These are phyloP conservation scores for Trachymyrmex cornetzi DNA, from an alignment of 1,140 invertebrate genomes.

Conservation along the genomic window DNA sequence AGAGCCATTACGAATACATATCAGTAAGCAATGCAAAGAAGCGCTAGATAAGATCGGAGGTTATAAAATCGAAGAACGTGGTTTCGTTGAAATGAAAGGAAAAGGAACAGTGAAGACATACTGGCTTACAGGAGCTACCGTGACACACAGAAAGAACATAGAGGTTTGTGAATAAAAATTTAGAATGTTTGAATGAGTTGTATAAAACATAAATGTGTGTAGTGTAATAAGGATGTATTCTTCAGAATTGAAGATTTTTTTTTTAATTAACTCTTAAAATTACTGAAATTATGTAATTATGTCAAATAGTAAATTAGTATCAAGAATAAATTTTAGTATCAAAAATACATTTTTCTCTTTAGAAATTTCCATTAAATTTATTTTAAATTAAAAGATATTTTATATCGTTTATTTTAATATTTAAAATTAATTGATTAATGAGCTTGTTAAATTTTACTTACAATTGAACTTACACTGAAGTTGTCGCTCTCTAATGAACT, in stretches of 20 bases:
- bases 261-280: too few relatives aligned
- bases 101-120: slow-evolving; percentile 95
- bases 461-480: background rate
- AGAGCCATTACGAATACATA: slow-evolving; percentile 96
- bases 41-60: slow-evolving; percentile 95
- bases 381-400: background rate
- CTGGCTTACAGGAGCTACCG: slow-evolving; percentile 94
- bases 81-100: slow-evolving; percentile 95
- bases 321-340: background rate
- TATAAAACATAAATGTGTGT: background rate
- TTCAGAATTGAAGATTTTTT: background rate
- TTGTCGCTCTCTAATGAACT: background rate
- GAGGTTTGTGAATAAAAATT: slow-evolving; percentile 84
- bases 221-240: background rate
- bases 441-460: background rate
- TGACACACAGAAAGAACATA: slow-evolving; percentile 59
- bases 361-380: background rate
- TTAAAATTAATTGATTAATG: background rate
- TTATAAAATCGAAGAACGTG: slow-evolving; percentile 94
- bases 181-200: background rate
- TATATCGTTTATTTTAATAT: background rate
- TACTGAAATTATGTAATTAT: background rate
- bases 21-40: slow-evolving; percentile 94
- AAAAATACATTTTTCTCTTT: background rate
- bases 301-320: background rate